phyloP scores from a whole-genome alignment of 2,797 vertebrate species.

The Tinamus major region DNA sequence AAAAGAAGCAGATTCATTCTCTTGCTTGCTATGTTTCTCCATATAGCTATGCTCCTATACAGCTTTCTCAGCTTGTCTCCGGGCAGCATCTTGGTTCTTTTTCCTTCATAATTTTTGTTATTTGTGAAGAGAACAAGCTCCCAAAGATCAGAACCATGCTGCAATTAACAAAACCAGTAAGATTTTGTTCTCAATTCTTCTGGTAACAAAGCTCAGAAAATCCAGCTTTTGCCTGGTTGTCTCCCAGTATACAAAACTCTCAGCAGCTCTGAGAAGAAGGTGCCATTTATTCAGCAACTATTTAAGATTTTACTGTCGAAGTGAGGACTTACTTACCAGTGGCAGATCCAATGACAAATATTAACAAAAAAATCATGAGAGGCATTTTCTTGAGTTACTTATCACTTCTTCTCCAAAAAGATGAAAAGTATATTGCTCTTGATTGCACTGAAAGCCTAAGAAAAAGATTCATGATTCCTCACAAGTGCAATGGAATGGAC shows the following conservation, averaged over 20 bases:
- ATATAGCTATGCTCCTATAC: background rate
- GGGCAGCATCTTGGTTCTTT: background rate
- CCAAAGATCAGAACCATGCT: background rate
- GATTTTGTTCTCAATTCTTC: background rate
- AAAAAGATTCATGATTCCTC: background rate
- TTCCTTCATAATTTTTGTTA: background rate
- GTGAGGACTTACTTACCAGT: conserved; percentile 59
- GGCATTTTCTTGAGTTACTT: conserved; percentile 46
- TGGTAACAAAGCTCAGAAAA: background rate
- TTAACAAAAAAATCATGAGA: conserved; percentile 14
- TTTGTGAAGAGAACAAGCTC: background rate
- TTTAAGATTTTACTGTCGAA: background rate
- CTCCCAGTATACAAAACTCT: background rate
- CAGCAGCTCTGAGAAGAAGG: background rate
- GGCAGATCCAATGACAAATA: conserved; percentile 18
- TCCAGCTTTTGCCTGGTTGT: background rate
- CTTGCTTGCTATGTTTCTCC: background rate
- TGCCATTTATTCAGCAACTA: background rate
- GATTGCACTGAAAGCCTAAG: background rate
- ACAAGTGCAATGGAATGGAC: background rate
- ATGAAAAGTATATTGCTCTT: background rate
- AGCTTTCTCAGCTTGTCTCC: background rate
- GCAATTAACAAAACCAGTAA: background rate
- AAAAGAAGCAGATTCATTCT: background rate
- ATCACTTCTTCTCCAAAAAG: conserved; percentile 6